Conservation (phyloP, 2,888 invertebrate species). For the Hedya salicella region DNA sequence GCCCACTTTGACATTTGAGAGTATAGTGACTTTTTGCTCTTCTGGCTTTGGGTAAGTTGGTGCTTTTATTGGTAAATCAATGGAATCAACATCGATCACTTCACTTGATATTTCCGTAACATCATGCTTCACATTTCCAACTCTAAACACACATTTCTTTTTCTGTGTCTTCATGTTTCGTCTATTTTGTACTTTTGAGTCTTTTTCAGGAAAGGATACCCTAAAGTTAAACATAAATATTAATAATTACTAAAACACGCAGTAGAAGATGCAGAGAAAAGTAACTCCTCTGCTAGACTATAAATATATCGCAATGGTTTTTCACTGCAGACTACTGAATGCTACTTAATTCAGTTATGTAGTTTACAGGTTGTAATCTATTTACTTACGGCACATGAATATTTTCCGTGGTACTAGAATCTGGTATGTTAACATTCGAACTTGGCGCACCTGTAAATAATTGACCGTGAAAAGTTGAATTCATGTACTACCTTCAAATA, state of each 20-base stretch:
- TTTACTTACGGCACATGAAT: constrained; percentile 62
- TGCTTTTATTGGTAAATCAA: constrained; percentile 48
- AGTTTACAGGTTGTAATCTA: too few relatives aligned
- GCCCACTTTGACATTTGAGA: constrained; percentile 76
- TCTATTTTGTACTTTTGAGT: constrained; percentile 45
- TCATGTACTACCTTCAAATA: too few relatives aligned
- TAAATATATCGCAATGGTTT: too few relatives aligned
- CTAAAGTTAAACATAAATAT: constrained; percentile 50
- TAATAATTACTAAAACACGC: background rate
- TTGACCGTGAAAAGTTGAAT: constrained; percentile 6
- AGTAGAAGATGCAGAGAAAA: too few relatives aligned
- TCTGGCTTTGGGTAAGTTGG: constrained; percentile 54
- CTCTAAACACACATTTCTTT: constrained; percentile 50
- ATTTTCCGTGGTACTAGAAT: constrained; percentile 70
- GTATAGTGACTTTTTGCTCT: constrained; percentile 70
- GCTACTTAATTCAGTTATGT: too few relatives aligned
- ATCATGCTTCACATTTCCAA: constrained; percentile 47
- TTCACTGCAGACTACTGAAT: too few relatives aligned
- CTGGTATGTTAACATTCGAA: constrained; percentile 61
- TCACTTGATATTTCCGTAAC: constrained; percentile 37
- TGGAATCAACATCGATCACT: constrained; percentile 34
- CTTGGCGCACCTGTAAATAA: constrained; percentile 55
- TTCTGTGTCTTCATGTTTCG: constrained; percentile 46
- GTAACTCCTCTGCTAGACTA: too few relatives aligned
- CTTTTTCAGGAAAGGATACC: constrained; percentile 52